These are phyloP conservation scores for Pangasius djambal DNA, from an alignment of 2,797 vertebrate species.

Conservation along the genomic window DNA sequence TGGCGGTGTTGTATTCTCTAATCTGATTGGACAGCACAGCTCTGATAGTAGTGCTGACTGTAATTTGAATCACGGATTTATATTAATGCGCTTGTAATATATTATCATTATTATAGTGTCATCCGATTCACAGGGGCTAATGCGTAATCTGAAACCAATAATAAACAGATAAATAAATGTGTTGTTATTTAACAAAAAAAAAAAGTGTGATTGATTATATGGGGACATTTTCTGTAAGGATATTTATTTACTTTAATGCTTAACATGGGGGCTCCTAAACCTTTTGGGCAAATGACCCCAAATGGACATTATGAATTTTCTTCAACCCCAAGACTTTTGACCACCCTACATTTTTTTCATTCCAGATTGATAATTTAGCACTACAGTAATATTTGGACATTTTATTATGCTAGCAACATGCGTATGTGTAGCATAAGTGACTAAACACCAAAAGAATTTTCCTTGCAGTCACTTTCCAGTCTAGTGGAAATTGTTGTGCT, in stretches of 20 bases:
- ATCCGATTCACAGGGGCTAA: no score
- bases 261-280: no score
- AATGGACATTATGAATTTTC: no score
- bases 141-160: background rate
- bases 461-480: background rate
- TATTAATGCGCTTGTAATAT: background rate
- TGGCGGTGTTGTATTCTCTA: background rate
- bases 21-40: background rate
- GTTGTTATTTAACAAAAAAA: background rate
- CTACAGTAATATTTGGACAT: background rate
- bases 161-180: background rate
- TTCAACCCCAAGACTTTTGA: no score
- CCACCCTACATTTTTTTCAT: background rate
- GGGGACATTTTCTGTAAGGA: no score
- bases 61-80: background rate
- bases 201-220: background rate
- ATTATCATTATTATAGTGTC: no score
- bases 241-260: no score
- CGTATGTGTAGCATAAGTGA: background rate
- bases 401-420: background rate
- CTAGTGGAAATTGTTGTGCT: background rate
- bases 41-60: background rate
- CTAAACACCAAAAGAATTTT: background rate
- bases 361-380: background rate
- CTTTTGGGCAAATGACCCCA: no score